Conservation (phyloP, 2,797 vertebrate genomes). For the Poecilia gillii region DNA sequence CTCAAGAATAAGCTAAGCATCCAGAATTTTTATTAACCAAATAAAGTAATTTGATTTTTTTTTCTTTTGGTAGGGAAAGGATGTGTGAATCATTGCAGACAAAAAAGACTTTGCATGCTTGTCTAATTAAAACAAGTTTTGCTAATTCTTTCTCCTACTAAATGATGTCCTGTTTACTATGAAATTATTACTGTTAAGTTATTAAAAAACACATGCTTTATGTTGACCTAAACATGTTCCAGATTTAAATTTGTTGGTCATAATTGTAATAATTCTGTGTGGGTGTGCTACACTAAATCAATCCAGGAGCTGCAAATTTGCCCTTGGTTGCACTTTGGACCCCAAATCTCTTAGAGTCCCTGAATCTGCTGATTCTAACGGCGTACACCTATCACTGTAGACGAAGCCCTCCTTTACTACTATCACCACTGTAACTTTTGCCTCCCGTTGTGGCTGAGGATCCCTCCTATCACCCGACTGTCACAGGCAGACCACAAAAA, state of each 20-base stretch:
- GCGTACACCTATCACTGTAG: background rate
- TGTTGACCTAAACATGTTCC: background rate
- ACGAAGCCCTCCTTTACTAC: background rate
- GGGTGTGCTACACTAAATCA: too few species aligned
- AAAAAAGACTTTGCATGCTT: too few species aligned
- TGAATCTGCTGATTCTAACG: background rate
- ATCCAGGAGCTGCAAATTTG: background rate
- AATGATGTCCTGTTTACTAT: background rate
- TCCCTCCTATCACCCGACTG: slow-evolving; percentile 44
- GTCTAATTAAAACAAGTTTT: background rate
- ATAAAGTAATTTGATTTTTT: background rate
- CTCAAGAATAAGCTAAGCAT: background rate
- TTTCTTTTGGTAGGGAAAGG: background rate
- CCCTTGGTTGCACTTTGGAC: background rate
- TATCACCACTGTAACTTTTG: slow-evolving; percentile 5
- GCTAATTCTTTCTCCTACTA: background rate
- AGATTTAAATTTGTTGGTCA: background rate
- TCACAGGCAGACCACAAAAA: slow-evolving; percentile 61
- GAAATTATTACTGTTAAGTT: background rate
- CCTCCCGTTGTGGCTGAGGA: slow-evolving; percentile 12
- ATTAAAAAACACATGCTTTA: background rate
- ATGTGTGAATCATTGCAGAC: background rate
- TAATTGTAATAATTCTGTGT: background rate
- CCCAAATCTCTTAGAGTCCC: background rate
- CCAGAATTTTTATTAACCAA: background rate